These are phyloP conservation scores for Pachypsylla venusta DNA, from an alignment of 1,140 invertebrate species.

Conservation along the genomic window DNA sequence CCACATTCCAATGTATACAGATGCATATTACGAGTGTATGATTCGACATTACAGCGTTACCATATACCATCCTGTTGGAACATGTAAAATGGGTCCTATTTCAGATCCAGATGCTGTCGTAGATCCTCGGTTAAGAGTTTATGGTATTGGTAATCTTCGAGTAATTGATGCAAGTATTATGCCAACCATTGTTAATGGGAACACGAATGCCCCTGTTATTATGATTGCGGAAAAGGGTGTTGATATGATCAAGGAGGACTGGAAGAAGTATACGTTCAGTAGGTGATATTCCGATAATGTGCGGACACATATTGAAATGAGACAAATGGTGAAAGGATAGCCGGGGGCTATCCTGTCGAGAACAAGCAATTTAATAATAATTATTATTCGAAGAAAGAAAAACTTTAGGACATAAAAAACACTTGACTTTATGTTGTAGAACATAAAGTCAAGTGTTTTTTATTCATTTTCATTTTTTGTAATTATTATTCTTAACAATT, in stretches of 20 bases:
- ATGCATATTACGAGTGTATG: conserved; percentile 70
- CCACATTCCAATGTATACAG: conserved; percentile 45
- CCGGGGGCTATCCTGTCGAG: background rate
- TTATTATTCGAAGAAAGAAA: no score
- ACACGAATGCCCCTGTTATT: conserved; percentile 67
- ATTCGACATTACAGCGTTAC: conserved; percentile 62
- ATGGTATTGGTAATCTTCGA: conserved; percentile 58
- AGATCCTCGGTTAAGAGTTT: conserved; percentile 62
- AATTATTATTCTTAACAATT: no score
- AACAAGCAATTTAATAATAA: no score
- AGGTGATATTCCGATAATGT: background rate
- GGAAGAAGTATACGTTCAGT: conserved; percentile 31
- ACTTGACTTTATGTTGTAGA: no score
- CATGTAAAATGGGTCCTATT: conserved; percentile 82
- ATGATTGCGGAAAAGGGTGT: conserved; percentile 75
- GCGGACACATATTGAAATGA: background rate
- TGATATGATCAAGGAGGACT: conserved; percentile 66
- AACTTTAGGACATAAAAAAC: no score
- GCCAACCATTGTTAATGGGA: conserved; percentile 66
- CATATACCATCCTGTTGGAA: conserved; percentile 76
- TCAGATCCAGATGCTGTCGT: conserved; percentile 74
- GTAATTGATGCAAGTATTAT: conserved; percentile 78
- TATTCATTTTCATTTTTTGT: no score
- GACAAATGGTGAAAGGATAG: background rate
- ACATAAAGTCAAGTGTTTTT: no score